A percentile compares a stretch with the other conserved stretches of the same genome.
Conservation (phyloP, 2,797 vertebrate species). For the Poliocrania exsul region DNA sequence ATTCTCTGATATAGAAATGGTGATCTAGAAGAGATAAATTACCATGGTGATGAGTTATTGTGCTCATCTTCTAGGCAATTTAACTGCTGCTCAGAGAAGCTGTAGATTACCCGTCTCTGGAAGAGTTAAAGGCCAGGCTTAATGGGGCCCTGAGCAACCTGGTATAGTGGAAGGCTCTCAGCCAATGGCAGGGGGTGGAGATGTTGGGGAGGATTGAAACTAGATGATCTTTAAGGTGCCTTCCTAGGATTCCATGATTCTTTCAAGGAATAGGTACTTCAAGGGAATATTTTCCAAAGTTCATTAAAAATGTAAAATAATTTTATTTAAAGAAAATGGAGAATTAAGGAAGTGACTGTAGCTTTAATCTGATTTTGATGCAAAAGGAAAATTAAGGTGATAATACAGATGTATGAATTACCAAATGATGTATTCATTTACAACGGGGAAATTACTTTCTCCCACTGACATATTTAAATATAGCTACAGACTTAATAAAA, state of each 20-base stretch:
- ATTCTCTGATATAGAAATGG: background rate
- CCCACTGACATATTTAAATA: background rate
- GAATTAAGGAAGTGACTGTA: background rate
- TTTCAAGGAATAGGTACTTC: background rate
- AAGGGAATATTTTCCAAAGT: background rate
- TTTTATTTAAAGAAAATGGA: background rate
- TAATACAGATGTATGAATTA: background rate
- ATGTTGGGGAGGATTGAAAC: background rate
- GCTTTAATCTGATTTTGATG: background rate
- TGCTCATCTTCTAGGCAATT: background rate
- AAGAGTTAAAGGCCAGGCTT: background rate
- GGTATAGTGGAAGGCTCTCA: background rate
- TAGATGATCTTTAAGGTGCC: background rate
- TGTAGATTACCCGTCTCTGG: background rate
- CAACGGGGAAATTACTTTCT: background rate
- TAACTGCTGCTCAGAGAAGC: background rate
- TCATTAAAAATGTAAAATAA: background rate
- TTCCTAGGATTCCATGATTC: background rate
- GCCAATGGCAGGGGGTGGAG: fast-evolving
- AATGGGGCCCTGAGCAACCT: background rate
- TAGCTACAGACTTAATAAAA: background rate
- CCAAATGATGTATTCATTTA: background rate
- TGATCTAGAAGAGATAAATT: background rate
- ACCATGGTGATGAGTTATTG: background rate
- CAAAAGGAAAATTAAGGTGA: background rate